Percentiles rank a stretch among this genome's conserved stretches.
phyloP scores from a whole-genome alignment of 2,888 invertebrate genomes.

The Acronicta leporina region DNA sequence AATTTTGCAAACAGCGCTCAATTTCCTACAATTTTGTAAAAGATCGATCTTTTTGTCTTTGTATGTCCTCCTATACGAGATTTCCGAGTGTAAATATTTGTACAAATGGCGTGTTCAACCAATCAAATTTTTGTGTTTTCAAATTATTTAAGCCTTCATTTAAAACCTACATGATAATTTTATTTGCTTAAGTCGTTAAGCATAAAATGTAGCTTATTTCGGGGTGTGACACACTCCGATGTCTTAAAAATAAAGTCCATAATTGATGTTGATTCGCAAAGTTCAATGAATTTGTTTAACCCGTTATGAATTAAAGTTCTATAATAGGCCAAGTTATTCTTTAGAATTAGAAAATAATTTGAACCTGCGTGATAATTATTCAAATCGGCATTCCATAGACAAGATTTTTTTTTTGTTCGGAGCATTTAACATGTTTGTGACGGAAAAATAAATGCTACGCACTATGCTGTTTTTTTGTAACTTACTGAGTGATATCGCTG shows the following conservation, averaged over 20 bases:
- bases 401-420: conserved; percentile 1
- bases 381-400: conserved; percentile 6
- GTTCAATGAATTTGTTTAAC: conserved; percentile 33
- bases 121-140: background rate
- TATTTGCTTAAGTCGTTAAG: background rate
- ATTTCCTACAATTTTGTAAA: too few relatives aligned
- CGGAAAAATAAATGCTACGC: too few relatives aligned
- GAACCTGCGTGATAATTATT: conserved; percentile 5
- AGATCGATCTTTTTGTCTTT: too few relatives aligned
- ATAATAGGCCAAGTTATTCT: background rate
- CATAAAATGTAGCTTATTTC: conserved; percentile 16
- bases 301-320: conserved; percentile 20
- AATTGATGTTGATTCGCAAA: conserved; percentile 23
- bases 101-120: too few relatives aligned
- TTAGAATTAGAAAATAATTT: conserved; percentile 8
- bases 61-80: too few relatives aligned
- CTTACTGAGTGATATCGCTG: too few relatives aligned
- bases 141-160: background rate
- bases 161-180: background rate
- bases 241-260: background rate
- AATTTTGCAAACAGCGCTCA: too few relatives aligned
- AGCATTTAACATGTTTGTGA: background rate
- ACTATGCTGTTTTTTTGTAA: too few relatives aligned
- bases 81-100: too few relatives aligned
- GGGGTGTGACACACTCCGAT: conserved; percentile 16